Conservation (phyloP, 2,888 invertebrate genomes). For the Limnephilus auricula region DNA sequence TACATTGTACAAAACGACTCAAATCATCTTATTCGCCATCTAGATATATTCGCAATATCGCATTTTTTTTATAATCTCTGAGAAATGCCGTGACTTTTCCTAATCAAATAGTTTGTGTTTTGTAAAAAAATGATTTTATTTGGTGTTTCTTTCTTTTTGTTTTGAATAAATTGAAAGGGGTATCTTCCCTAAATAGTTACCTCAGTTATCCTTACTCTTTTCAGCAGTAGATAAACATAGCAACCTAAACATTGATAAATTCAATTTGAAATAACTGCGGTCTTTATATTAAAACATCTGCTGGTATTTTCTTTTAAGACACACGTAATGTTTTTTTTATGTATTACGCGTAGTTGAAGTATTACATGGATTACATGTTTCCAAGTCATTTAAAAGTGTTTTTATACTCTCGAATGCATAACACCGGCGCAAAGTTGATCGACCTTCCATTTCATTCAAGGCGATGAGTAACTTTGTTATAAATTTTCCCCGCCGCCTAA, state of each 20-base stretch:
- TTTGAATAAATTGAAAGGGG: too few relatives aligned
- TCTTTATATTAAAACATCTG: neutral
- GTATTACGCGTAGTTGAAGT: neutral
- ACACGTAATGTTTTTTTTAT: neutral
- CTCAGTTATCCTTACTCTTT: neutral
- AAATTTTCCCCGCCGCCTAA: slow-evolving; percentile 32
- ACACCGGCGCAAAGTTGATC: slow-evolving; percentile 42
- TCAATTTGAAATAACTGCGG: neutral
- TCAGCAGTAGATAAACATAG: neutral
- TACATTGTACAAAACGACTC: neutral
- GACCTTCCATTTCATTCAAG: slow-evolving; percentile 48
- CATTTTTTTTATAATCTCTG: too few relatives aligned
- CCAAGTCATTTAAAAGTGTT: slow-evolving; percentile 28
- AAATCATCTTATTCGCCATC: neutral
- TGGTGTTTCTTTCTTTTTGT: too few relatives aligned
- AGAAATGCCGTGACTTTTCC: too few relatives aligned
- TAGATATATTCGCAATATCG: neutral
- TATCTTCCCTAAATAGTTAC: neutral
- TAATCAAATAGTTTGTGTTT: too few relatives aligned
- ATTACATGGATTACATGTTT: slow-evolving; percentile 20
- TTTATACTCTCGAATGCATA: slow-evolving; percentile 13
- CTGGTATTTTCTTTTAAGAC: neutral
- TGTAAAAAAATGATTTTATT: too few relatives aligned
- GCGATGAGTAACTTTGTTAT: slow-evolving; percentile 40
- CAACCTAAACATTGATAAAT: neutral